Evolutionary conservation across 1,140 invertebrate genomes (phyloP).

Genomic region (Elymnias hypermnestra): DNA sequence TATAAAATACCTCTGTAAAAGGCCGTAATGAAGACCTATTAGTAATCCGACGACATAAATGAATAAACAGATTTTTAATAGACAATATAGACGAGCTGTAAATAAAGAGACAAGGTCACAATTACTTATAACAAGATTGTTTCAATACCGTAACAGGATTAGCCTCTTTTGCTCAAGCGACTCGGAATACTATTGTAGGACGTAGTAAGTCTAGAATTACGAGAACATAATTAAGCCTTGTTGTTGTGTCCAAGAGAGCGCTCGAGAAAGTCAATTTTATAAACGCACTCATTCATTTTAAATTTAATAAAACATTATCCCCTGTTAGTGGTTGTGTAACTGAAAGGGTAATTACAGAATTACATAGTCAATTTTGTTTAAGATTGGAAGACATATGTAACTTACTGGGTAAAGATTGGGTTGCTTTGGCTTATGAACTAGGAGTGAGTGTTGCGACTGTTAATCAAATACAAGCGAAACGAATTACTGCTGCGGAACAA

Average conservation of each 20-base stretch:
- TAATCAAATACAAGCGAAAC: slow-evolving; percentile 87
- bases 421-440: slow-evolving; percentile 88
- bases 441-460: slow-evolving; percentile 89
- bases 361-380: slow-evolving; percentile 7
- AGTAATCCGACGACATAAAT: slow-evolving; percentile 6
- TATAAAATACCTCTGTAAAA: too few species aligned
- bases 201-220: slow-evolving; percentile 8
- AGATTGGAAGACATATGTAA: slow-evolving; percentile 95
- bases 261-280: slow-evolving; percentile 4
- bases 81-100: slow-evolving; percentile 6
- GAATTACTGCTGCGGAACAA: slow-evolving; percentile 90
- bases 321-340: not conserved
- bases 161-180: slow-evolving; percentile 14
- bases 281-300: not conserved
- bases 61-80: slow-evolving; percentile 8
- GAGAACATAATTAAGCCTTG: slow-evolving; percentile 9
- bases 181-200: slow-evolving; percentile 11
- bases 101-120: slow-evolving; percentile 15
- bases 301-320: not conserved
- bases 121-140: slow-evolving; percentile 20
- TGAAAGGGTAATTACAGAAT: not conserved
- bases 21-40: slow-evolving; percentile 14
- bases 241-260: slow-evolving; percentile 11
- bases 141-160: slow-evolving; percentile 17
- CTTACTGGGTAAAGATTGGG: slow-evolving; percentile 94